Evolutionary conservation across 2,113 vertebrate species (phyloP), one percentile per base, ranked within the genome.

Genomic region (Cygnus atratus): DNA sequence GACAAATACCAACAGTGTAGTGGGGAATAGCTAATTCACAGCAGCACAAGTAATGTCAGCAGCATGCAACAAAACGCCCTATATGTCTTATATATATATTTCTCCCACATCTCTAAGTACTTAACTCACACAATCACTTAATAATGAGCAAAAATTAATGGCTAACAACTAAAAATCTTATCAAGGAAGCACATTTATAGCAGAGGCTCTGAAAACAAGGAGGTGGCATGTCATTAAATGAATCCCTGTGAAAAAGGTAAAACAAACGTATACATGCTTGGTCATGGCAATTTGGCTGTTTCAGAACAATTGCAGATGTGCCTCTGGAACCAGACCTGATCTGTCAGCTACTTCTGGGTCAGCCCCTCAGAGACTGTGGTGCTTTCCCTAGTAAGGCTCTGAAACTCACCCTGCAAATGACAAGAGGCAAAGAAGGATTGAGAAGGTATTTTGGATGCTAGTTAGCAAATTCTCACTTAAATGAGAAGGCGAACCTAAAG

Each of bases 401-500:
- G 80, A 88, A 83, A 82, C 62, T 24, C 12, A 29, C 76, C 65
- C 88, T 77, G 73, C 79, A 55, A 83, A 92, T 78, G 63, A 94
- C 68, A 84, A 74, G 70, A 84, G 84, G 73, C 88, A 84, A 71
- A 50, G 61, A 86, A 93, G 87, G 66, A 96, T 21, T 39, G 68
- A 77, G 79, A 95, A 95, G 44, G 77, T 72, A 66, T 95, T 96
- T 90, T 52, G 90, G 90, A 94, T 90, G 92, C 90, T 95, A 95
- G 95, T 97, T 97, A 97, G 96, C 93, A 97, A 96, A 96, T 78
- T 79, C 88, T 91, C 74, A 81, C 85, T 92, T 95, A 96, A 96
- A 95, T 88, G 90, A 94, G 87, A 87, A 15, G 0, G 67, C 92
- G 84, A 86, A 93, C 88, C 75, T 92, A 79, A 62, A 96, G 94